Percentiles rank a stretch among this genome's conserved stretches.
phyloP scores from a whole-genome alignment of 2,888 invertebrate species.

The Fragum whitleyi region DNA sequence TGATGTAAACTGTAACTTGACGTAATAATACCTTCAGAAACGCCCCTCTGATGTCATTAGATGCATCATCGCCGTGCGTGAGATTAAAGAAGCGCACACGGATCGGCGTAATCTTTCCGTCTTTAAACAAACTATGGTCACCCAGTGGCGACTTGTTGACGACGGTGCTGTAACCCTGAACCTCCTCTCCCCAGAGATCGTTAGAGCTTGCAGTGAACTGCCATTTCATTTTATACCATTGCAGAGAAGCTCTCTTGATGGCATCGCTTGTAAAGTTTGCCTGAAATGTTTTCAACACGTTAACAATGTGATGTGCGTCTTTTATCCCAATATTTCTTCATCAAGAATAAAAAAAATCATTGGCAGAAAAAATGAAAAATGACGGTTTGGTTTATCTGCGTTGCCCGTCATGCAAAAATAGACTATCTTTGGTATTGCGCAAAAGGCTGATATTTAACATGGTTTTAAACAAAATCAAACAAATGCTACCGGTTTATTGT shows the following conservation, averaged over 20 bases:
- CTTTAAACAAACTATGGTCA: constrained; percentile 27
- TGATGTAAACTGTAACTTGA: too few relatives aligned
- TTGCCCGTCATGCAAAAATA: too few relatives aligned
- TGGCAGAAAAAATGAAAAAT: too few relatives aligned
- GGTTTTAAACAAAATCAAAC: too few relatives aligned
- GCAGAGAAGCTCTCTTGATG: constrained; percentile 49
- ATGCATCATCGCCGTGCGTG: constrained; percentile 53
- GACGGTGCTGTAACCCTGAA: constrained; percentile 53
- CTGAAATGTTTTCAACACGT: constrained; percentile 6
- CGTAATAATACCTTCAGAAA: constrained; percentile 62
- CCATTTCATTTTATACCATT: constrained; percentile 64
- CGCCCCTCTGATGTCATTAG: constrained; percentile 58
- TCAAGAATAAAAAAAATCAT: too few relatives aligned
- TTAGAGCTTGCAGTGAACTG: constrained; percentile 55
- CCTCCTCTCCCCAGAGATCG: constrained; percentile 62
- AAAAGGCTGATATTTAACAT: too few relatives aligned
- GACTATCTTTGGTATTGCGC: too few relatives aligned
- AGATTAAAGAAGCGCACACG: constrained; percentile 57
- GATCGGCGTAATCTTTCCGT: constrained; percentile 42
- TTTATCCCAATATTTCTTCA: too few relatives aligned
- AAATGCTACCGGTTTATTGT: too few relatives aligned
- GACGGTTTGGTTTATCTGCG: too few relatives aligned
- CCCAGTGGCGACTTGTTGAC: constrained; percentile 42
- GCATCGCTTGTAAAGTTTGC: constrained; percentile 42
- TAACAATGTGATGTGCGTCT: background rate